A percentile compares a stretch with the other conserved stretches of the same genome.
These are phyloP conservation scores for Scrobipalpa costella DNA, from an alignment of 2,888 invertebrate species.

Conservation along the genomic window DNA sequence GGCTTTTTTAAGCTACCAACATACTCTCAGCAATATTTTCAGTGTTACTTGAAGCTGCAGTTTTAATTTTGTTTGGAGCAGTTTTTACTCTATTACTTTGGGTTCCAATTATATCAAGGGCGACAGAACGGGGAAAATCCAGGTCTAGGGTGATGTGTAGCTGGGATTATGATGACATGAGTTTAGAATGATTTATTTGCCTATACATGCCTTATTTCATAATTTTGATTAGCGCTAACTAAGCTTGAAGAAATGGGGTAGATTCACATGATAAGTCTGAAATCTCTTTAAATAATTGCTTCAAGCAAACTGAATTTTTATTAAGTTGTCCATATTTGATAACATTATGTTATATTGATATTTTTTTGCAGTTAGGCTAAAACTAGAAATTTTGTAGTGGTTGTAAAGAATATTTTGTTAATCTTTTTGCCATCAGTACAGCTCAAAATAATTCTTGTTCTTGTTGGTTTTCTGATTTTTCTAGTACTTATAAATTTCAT, in stretches of 20 bases:
- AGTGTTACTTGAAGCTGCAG: conserved; percentile 11
- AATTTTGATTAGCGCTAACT: not conserved
- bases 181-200: not conserved
- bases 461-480: not conserved
- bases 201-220: not conserved
- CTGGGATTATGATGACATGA: not conserved
- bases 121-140: not conserved
- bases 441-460: not conserved
- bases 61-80: conserved; percentile 22
- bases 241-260: not conserved
- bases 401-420: too few relatives aligned
- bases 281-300: not conserved
- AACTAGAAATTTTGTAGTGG: too few relatives aligned
- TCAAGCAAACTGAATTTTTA: not conserved
- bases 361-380: too few relatives aligned
- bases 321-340: not conserved
- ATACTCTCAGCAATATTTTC: conserved; percentile 1
- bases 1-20: not conserved
- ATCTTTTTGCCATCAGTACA: too few relatives aligned
- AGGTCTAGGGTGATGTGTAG: not conserved
- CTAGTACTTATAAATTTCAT: not conserved
- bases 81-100: conserved; percentile 23
- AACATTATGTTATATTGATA: too few relatives aligned
- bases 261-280: not conserved
- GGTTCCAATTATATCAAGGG: conserved; percentile 15